These are phyloP conservation scores for Epinotia ramella DNA, from an alignment of 2,888 invertebrate species.

Conservation along the genomic window DNA sequence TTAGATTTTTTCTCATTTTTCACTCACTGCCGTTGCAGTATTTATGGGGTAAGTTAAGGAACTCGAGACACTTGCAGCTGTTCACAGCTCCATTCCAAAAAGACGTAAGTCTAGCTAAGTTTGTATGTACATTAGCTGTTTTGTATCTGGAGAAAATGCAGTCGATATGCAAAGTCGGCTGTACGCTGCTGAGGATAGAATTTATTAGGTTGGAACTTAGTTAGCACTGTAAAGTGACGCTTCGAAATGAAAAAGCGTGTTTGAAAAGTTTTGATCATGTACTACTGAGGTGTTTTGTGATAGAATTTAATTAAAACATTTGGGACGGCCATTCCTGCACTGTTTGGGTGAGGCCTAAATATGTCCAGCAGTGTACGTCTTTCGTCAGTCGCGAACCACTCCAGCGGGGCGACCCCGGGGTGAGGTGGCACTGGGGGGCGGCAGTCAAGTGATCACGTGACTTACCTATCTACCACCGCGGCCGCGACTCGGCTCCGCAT, in stretches of 20 bases:
- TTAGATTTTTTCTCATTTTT: constrained; percentile 23
- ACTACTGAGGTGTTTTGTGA: too few relatives aligned
- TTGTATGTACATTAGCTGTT: not conserved
- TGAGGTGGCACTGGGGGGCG: too few relatives aligned
- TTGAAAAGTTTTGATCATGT: not conserved
- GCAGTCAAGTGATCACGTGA: too few relatives aligned
- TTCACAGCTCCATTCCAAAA: not conserved
- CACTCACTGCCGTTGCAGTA: constrained; percentile 29
- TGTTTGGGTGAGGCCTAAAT: too few relatives aligned
- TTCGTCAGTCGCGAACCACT: too few relatives aligned
- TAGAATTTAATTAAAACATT: too few relatives aligned
- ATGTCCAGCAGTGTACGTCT: too few relatives aligned
- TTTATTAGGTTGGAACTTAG: constrained; percentile 18
- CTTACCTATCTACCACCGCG: too few relatives aligned
- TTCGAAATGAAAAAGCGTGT: not conserved
- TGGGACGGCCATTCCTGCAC: too few relatives aligned
- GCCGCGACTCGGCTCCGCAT: too few relatives aligned
- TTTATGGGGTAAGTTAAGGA: constrained; percentile 32
- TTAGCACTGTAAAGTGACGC: constrained; percentile 7
- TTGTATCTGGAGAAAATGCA: not conserved
- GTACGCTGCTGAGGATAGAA: constrained; percentile 7
- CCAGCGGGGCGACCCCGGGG: too few relatives aligned
- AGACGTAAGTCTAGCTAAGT: not conserved
- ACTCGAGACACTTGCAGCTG: not conserved
- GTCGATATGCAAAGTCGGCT: constrained; percentile 20